Base-by-base conservation (phyloP, 2,113 vertebrate genomes). In the Micronycteris hirsuta region DNA sequence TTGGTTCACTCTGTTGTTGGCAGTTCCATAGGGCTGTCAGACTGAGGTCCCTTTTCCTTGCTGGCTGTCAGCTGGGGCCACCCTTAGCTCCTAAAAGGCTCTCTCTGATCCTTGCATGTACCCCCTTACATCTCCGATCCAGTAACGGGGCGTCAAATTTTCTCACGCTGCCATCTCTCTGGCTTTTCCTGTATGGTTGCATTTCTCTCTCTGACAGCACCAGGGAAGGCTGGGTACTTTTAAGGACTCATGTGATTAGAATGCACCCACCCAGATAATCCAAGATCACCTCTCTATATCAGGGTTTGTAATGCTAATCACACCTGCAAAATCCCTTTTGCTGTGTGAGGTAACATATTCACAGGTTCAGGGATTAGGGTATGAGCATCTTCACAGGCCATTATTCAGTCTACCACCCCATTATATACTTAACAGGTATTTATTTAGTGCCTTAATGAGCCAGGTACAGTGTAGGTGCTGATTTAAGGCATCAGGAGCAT, bases 111-210 rank as follows among this genome's bases (percentile, higher is more conserved):
- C 4, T 61, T 70, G 36, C n/a, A 16, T 8, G 13, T 2, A 38
- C n/a, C n/a, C 16, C n/a, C 38, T 61, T 13, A 7, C 3, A 26
- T 49, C 38, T n/a, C 71, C 20, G 45, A 88, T 56, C 52, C 49
- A 91, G 24, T 7, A 7, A 2, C 6, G 0, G 45, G 15, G 2
- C 19, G 0, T 22, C 2, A 1, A 38, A 16, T 49, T 38, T 76
- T 31, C 56, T 90, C 31, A 49, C 1, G 7, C 26, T 24, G 28
- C 49, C 36, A 0, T 74, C 83, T 96, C 74, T 38, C 22, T 63
- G 58, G 47, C 67, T 73, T 12, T 58, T 61, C 74, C 47, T 88
- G 52, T 16, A 11, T 1, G 13, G 31, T 47, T 26, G 10, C 4
- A 4, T 67, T 73, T 67, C n/a, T 76, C 28, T 82, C 74, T 76